Conservation (phyloP, 2,888 invertebrate genomes). For the Caenorhabditis parvicauda region DNA sequence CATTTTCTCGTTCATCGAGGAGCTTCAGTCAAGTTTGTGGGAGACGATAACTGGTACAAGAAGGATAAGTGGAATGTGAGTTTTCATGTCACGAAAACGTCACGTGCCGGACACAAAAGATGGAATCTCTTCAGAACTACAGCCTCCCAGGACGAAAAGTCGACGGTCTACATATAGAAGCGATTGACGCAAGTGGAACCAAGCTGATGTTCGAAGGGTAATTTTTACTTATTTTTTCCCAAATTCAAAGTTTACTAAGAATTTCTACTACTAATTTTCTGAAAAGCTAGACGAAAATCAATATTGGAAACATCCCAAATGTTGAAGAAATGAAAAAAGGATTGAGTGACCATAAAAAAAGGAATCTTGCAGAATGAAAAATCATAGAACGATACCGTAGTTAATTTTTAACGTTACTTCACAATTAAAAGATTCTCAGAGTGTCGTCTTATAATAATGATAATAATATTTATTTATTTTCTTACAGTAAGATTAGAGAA, state of each 20-base stretch:
- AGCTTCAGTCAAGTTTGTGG: constrained; percentile 74
- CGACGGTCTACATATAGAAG: constrained; percentile 74
- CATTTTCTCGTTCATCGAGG: constrained; percentile 78
- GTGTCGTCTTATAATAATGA: too few relatives aligned
- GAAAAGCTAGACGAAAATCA: too few relatives aligned
- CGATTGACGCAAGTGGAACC: constrained; percentile 77
- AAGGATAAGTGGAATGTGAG: constrained; percentile 66
- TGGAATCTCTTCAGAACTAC: constrained; percentile 26
- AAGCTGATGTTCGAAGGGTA: constrained; percentile 80
- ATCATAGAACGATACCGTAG: too few relatives aligned
- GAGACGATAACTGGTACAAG: constrained; percentile 67
- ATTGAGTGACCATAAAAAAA: neutral
- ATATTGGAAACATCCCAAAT: too few relatives aligned
- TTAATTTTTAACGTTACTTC: too few relatives aligned
- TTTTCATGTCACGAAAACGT: neutral
- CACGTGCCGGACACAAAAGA: too few relatives aligned
- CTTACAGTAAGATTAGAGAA: too few relatives aligned
- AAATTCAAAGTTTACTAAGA: neutral
- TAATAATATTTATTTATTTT: too few relatives aligned
- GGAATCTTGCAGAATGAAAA: neutral
- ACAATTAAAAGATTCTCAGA: too few relatives aligned
- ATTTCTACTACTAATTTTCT: too few relatives aligned
- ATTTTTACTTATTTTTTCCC: too few relatives aligned
- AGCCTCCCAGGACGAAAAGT: constrained; percentile 56
- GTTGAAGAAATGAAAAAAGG: neutral